Conservation (phyloP, 2,888 invertebrate genomes). For the Ochropacha duplaris region DNA sequence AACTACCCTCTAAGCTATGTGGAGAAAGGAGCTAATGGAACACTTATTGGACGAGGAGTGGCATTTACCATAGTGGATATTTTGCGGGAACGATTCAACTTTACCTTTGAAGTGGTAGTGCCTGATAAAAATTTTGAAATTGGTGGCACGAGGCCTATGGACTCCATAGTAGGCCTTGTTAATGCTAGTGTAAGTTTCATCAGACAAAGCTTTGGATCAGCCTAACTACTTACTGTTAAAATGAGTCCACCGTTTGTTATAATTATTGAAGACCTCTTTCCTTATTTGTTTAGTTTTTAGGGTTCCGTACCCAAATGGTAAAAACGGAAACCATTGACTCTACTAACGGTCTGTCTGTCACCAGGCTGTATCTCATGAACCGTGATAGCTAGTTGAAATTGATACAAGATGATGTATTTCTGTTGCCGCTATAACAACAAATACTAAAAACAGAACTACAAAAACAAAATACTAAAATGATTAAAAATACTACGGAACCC, state of each 20-base stretch:
- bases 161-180: conserved; percentile 86
- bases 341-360: no score
- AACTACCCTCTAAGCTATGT: conserved; percentile 86
- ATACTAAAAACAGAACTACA: no score
- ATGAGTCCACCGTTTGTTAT: not conserved
- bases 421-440: no score
- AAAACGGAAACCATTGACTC: no score
- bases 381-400: no score
- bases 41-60: conserved; percentile 85
- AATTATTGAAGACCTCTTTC: not conserved
- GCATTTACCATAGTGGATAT: conserved; percentile 88
- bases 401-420: no score
- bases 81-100: conserved; percentile 86
- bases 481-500: no score
- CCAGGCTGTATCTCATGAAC: no score
- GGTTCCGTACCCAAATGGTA: no score
- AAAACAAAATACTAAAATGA: no score
- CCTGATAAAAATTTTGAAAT: conserved; percentile 85
- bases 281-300: no score
- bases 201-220: not conserved
- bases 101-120: conserved; percentile 87
- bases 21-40: conserved; percentile 74
- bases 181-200: conserved; percentile 81
- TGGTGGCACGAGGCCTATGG: conserved; percentile 80
- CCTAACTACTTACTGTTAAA: not conserved